A percentile compares a stretch with the other conserved stretches of the same genome.
These are phyloP conservation scores for Etheostoma perlongum DNA, from an alignment of 2,797 vertebrate species.

Conservation along the genomic window DNA sequence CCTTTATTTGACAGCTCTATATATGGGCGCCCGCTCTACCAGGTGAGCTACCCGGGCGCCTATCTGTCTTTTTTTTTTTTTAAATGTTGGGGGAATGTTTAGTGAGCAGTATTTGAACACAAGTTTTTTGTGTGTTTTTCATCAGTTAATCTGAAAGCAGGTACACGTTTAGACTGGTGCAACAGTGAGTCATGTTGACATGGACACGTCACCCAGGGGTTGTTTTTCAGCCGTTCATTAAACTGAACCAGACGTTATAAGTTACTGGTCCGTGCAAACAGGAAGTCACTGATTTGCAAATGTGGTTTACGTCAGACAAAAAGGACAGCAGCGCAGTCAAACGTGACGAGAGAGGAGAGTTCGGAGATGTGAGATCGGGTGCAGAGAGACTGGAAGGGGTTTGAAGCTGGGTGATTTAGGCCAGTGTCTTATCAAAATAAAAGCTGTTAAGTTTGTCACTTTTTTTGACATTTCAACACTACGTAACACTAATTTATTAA, in stretches of 20 bases:
- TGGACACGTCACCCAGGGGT: conserved; percentile 2
- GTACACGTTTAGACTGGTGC: neutral
- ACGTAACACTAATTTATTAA: too few species aligned
- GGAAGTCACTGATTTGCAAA: conserved; percentile 20
- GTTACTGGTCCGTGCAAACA: conserved; percentile 19
- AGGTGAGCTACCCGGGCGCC: too few species aligned
- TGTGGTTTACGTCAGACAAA: neutral
- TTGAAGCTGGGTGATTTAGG: neutral
- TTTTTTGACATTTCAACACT: too few species aligned
- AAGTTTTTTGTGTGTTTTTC: neutral
- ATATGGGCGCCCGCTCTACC: too few species aligned
- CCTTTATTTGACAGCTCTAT: too few species aligned
- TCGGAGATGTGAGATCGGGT: neutral
- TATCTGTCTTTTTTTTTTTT: too few species aligned
- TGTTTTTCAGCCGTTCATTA: conserved; percentile 21
- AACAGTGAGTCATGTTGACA: conserved; percentile 22
- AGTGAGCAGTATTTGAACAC: neutral
- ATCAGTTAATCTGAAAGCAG: neutral
- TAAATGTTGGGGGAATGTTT: too few species aligned
- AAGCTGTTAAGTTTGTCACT: neutral
- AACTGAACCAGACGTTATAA: conserved; percentile 8
- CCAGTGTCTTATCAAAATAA: conserved; percentile 33
- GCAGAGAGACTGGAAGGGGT: conserved; percentile 2
- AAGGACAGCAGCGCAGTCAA: neutral
- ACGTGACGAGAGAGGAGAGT: neutral